Conservation (phyloP, 2,113 vertebrate genomes). For the Andinoacara biseriatus region DNA sequence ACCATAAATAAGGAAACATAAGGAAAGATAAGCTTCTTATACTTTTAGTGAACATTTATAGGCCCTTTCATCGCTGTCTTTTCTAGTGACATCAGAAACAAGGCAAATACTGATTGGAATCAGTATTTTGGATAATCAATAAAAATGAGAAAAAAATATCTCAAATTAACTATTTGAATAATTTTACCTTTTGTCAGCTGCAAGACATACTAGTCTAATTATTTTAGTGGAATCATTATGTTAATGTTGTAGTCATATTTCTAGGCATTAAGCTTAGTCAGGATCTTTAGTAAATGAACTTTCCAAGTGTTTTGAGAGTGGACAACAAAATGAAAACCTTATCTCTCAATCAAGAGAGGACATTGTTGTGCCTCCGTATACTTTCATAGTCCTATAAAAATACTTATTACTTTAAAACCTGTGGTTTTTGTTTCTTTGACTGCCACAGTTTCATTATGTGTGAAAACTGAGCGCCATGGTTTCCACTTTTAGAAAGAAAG, state of each 20-base stretch:
- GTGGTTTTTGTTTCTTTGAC: background rate
- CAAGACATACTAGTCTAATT: background rate
- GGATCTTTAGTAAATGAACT: background rate
- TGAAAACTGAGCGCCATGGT: conserved; percentile 11
- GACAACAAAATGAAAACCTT: background rate
- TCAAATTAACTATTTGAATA: too few species aligned
- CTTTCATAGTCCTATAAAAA: background rate
- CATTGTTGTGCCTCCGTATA: background rate
- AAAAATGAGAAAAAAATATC: background rate
- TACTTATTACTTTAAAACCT: background rate
- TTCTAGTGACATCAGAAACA: too few species aligned
- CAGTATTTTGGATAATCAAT: background rate
- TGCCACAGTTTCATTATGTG: conserved; percentile 47
- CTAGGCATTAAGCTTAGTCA: too few species aligned
- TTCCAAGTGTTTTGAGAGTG: background rate
- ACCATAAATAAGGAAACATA: background rate
- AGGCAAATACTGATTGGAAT: background rate
- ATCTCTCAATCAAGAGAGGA: background rate
- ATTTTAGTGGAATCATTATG: background rate
- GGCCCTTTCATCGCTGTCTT: background rate
- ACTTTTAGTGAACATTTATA: background rate
- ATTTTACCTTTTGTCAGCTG: too few species aligned
- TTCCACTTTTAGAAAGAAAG: conserved; percentile 38
- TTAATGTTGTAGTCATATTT: background rate
- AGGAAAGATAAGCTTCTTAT: too few species aligned